phyloP scores from a whole-genome alignment of 1,140 invertebrate genomes.

The Formica exsecta region DNA sequence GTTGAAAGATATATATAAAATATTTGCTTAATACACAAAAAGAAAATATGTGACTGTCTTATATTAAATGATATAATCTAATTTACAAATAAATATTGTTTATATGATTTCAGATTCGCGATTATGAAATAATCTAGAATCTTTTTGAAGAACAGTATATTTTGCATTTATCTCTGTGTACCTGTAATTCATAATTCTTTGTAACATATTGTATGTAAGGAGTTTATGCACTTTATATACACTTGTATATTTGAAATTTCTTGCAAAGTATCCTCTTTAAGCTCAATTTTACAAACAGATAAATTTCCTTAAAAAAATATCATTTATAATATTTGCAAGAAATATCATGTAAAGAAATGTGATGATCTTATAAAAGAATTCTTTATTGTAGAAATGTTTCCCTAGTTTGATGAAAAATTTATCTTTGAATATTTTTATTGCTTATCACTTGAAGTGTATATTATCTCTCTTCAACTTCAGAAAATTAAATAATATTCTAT shows the following conservation, averaged over 20 bases:
- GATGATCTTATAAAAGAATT: neutral
- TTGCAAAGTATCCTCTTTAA: constrained; percentile 22
- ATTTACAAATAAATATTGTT: constrained; percentile 29
- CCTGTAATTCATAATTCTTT: constrained; percentile 21
- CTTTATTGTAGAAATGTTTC: neutral
- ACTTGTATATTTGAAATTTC: constrained; percentile 33
- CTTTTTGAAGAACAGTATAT: neutral
- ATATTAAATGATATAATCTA: constrained; percentile 31
- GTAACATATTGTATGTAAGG: constrained; percentile 10
- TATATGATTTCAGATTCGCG: constrained; percentile 1
- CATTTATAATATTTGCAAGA: constrained; percentile 9
- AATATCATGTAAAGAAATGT: constrained; percentile 14
- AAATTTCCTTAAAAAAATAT: neutral
- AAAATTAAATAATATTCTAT: constrained; percentile 25
- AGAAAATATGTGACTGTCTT: constrained; percentile 8
- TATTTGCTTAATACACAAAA: constrained; percentile 10
- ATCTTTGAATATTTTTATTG: neutral
- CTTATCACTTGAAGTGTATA: neutral
- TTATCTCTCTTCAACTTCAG: constrained; percentile 9
- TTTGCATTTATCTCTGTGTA: constrained; percentile 32
- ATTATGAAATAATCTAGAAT: constrained; percentile 5
- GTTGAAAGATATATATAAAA: neutral
- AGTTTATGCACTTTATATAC: constrained; percentile 21
- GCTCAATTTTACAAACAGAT: constrained; percentile 4
- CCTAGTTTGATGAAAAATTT: constrained; percentile 18